These are phyloP conservation scores for Catamblyrhynchus diadema DNA, from an alignment of 2,797 vertebrate genomes.

Conservation along the genomic window DNA sequence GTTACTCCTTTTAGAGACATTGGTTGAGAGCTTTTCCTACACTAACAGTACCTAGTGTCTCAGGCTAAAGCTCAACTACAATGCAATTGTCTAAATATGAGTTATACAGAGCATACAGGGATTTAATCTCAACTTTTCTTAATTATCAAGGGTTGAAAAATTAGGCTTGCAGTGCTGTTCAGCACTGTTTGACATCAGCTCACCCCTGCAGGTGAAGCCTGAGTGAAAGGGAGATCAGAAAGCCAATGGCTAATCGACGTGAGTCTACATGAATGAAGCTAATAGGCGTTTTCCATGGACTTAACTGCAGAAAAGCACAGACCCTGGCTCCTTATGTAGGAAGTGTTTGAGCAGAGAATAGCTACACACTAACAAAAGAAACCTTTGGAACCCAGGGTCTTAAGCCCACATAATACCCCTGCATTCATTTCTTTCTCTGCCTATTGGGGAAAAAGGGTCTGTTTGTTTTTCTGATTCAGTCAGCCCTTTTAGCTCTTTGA, in stretches of 20 bases:
- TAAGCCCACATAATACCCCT: slow-evolving; percentile 77
- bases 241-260: slow-evolving; percentile 50
- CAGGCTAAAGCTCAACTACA: not conserved
- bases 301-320: slow-evolving; percentile 21
- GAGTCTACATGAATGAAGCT: slow-evolving; percentile 49
- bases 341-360: slow-evolving; percentile 75
- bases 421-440: slow-evolving; percentile 77
- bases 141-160: not conserved
- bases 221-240: slow-evolving; percentile 66
- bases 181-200: slow-evolving; percentile 23
- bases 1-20: not conserved
- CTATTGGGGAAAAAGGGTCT: slow-evolving; percentile 71
- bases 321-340: slow-evolving; percentile 62
- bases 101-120: not conserved
- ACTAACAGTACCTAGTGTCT: not conserved
- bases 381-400: slow-evolving; percentile 78
- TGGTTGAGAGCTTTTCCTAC: not conserved
- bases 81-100: not conserved
- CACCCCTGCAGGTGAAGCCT: slow-evolving; percentile 47
- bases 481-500: slow-evolving; percentile 76
- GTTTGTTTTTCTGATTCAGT: slow-evolving; percentile 83
- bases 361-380: slow-evolving; percentile 79
- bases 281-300: slow-evolving; percentile 45
- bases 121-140: not conserved
- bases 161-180: not conserved